Base-by-base conservation (phyloP, 2,113 vertebrate genomes). In the Ageneiosus marmoratus region DNA sequence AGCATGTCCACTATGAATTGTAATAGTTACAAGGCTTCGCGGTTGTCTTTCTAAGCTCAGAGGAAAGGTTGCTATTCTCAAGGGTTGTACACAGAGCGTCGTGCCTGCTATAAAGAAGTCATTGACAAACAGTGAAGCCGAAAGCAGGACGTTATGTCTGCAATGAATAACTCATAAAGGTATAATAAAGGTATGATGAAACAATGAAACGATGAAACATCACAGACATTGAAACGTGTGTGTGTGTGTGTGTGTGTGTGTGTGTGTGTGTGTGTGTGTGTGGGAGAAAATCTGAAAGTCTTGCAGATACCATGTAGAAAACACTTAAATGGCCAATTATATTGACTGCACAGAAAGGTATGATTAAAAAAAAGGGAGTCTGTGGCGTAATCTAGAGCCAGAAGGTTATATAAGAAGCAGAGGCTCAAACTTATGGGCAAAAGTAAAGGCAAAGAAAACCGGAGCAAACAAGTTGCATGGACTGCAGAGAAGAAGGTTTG, bases 251-350 rank as follows among this genome's bases (percentile, higher is more conserved):
- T 41, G 37, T 41, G 37, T 41, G 37, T 3, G 10, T 29, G 48
- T 51, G 51, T 74, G 27, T 8, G 11, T 58, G 67, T 27, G 44
- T 22, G 15, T 10, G 50, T 44, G 32, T 74, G 72, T 22, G 32
- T 8, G 46, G 24, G 32, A 24, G 69, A 32, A 84, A 62, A 65
- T 60, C 29, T 73, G 46, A 80, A 63, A 53, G 63, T 53, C 37
- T 87, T 69, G 73, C 82, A 37, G 88, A 90, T 90, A 89, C 76
- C 1, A 51, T 77, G 76, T 83, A 84, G 88, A 90, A 90, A 92
- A 90, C 78, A 87, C 85, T 87, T 89, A 91, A 93, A 92, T 82
- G 87, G 86, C 83, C 90, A 91, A 92, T 93, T 93, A 91, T 85
- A 91, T 87, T 85, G 75, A 81, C 88, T 90, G 91, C 91, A 92